Conservation (phyloP, 2,113 vertebrate species). For the Ailurus styani region DNA sequence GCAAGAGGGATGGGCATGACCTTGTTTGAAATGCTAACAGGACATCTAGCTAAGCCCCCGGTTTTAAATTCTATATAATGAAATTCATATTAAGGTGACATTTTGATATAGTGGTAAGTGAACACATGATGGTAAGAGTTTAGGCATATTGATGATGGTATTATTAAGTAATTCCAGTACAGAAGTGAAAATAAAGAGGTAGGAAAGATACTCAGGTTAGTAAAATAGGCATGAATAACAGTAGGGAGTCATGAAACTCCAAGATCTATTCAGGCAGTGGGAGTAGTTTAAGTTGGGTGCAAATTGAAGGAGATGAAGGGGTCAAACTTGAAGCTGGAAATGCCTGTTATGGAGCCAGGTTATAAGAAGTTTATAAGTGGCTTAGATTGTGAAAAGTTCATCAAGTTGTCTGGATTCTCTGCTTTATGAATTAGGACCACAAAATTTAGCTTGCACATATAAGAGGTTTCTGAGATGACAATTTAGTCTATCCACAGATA, state of each 20-base stretch:
- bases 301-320: background rate
- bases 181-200: background rate
- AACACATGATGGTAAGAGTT: background rate
- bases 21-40: background rate
- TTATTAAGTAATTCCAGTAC: background rate
- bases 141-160: background rate
- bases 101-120: background rate
- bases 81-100: background rate
- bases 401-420: background rate
- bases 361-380: background rate
- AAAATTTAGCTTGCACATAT: background rate
- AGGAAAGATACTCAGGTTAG: background rate
- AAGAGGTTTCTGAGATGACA: background rate
- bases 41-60: background rate
- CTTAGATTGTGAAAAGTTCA: background rate
- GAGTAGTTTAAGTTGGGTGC: background rate
- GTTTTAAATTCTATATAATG: background rate
- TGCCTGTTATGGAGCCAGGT: background rate
- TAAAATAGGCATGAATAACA: background rate
- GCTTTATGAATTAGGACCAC: background rate
- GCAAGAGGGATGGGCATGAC: background rate
- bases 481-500: background rate
- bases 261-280: background rate
- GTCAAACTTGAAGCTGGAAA: background rate
- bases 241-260: background rate